Base-by-base conservation (phyloP, 2,797 vertebrate species). In the Loris lydekkerianus region DNA sequence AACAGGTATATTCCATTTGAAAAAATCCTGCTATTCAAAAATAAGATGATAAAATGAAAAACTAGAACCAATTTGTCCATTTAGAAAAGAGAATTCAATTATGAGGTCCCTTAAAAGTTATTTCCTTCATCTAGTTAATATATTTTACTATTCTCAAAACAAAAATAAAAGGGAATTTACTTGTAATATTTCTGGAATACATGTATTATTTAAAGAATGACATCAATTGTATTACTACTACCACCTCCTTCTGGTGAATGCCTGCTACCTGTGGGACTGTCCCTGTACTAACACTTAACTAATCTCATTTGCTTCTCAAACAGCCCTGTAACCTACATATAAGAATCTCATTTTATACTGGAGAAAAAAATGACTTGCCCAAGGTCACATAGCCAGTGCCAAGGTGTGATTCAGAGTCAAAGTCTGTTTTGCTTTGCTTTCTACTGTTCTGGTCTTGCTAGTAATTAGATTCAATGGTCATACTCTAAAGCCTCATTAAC, bases 11-110 rank as follows among this genome's bases (percentile, higher is more conserved):
- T 49, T 60, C 34, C 29, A 31, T 82, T 91, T 91, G 40, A 92
- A 87, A 86, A 93, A 95, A 80, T n/a, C 18, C 73, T 87, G 31
- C 25, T 70, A 34, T 94, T 95, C 23, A 76, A 95, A 96, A 91
- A 63, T 27, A 34, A 82, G 61, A 63, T 49, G 56, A 3, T 40
- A 27, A 84, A 95, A 27, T 2, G 29, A 86, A 67, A 90, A 93
- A 56, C 72, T 58, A 60, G n/a, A 93, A 69, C n/a, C 7, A 34
- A 84, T 60, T 67, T 15, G 58, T 82, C 53, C n/a, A 70, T 70
- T 91, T 89, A 88, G 13, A 89, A 73, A 89, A 81, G 21, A 93
- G 63, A 69, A 86, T 25, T 94, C 60, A 84, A 84, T 9, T 29
- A 10, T 0, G 4, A 14, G 60, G 15, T 53, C 86, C 72, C 67